A percentile compares a stretch with the other conserved stretches of the same genome.
Evolutionary conservation across 2,888 invertebrate genomes (phyloP).

Genomic region (Panzeria rudis): DNA sequence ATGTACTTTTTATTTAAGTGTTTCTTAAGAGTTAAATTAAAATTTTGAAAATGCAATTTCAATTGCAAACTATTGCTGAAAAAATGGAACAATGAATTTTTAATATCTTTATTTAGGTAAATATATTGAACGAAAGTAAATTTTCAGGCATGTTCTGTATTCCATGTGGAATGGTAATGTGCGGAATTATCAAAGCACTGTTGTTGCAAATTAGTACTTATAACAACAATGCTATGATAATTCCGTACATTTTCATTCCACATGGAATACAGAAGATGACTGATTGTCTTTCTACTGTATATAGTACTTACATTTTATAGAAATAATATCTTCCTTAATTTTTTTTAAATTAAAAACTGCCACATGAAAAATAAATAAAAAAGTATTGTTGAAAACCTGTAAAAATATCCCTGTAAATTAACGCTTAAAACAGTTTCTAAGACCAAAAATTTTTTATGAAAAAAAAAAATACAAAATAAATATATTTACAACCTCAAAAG

Average conservation of each 20-base stretch:
- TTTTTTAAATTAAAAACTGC: constrained; percentile 58
- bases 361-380: constrained; percentile 21
- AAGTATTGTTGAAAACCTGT: neutral
- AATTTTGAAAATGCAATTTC: neutral
- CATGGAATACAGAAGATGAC: no score
- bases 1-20: no score
- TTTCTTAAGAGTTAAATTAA: neutral
- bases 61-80: neutral
- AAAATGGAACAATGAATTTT: neutral
- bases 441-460: neutral
- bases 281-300: no score
- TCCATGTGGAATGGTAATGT: no score
- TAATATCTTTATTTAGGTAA: neutral
- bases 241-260: no score
- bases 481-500: constrained; percentile 4
- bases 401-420: neutral
- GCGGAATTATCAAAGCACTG: no score
- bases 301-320: constrained; percentile 46
- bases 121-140: neutral
- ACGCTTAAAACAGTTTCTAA: constrained; percentile 1
- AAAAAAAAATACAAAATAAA: neutral
- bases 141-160: no score
- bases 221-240: no score
- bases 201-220: no score
- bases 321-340: constrained; percentile 55